Evolutionary conservation across 2,113 vertebrate genomes (phyloP), one percentile per base, ranked within the genome.

Genomic region (Clinocottus analis): DNA sequence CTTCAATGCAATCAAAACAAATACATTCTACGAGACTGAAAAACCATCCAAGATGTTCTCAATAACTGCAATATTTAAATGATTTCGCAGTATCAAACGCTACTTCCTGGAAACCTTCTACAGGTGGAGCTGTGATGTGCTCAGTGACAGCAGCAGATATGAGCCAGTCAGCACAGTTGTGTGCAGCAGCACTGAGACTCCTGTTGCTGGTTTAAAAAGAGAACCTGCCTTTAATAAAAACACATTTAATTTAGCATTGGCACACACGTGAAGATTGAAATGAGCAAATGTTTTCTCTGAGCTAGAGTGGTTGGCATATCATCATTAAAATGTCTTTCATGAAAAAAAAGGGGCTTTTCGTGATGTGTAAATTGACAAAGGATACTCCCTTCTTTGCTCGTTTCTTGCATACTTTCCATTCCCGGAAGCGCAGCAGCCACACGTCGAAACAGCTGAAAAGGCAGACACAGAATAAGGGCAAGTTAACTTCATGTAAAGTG

Each of bases 311-410:
- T 29, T 61, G 21, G 41, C 14, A 65, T 39, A 14, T 60, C 41
- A 51, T 23, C 61, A 43, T 39, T 25, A 21, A 56, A 49, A 69
- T 17, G 14, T 8, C 5, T 13, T 31, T 60, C n/a, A 70, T 29
- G 43, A 66, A 75, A 53, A 43, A 51, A 47, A n/a, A 12, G 31
- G 31, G 3, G 11, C 35, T 65, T 64, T 31, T 45, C 31, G 35
- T 51, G 55, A 51, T 47, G 25, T 69, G 65, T 56, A 61, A 65
- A 27, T 31, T 31, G 61, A 11, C 5, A 95, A 97, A 97, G 96
- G 97, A 98, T 98, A 98, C 97, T 98, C 56, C 96, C 97, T 91
- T 97, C 96, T 96, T 97, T 97, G 94, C 95, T 96, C 13, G 96
- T 94, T 90, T 97, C 97, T 86, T 97, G 96, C 89, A 96, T 95